Evolutionary conservation across 2,113 vertebrate species (phyloP).

Genomic region (Uria lomvia): DNA sequence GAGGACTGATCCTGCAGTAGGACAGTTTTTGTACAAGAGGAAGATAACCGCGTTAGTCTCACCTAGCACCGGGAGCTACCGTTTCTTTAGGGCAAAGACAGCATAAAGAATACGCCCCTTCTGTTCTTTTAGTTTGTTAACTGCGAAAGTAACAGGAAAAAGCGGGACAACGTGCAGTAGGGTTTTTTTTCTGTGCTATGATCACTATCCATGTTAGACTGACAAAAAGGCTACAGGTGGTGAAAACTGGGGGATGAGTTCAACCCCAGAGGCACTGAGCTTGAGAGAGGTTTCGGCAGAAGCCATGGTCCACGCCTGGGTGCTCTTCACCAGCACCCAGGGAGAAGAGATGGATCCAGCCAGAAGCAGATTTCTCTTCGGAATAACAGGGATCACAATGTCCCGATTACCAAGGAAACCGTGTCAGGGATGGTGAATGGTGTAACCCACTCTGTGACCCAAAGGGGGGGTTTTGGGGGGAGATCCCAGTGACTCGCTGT

Average conservation of each 20-base stretch:
- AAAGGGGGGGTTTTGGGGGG: not conserved
- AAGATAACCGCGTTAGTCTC: not conserved
- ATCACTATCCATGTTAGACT: not conserved
- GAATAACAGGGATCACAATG: not conserved
- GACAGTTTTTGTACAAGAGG: not conserved
- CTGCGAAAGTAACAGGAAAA: not conserved
- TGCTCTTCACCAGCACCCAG: not conserved
- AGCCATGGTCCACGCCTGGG: not conserved
- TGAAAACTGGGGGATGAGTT: not conserved
- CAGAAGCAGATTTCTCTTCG: not conserved
- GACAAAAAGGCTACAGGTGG: not conserved
- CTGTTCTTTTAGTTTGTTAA: not conserved
- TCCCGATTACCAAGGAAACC: not conserved
- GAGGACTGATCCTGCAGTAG: not conserved
- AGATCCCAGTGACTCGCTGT: not conserved
- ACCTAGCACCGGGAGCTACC: not conserved
- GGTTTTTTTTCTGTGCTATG: not conserved
- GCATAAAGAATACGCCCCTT: not conserved
- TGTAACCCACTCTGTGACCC: not conserved
- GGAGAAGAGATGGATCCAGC: not conserved
- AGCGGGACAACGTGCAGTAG: fast-evolving
- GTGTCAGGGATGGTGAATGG: fast-evolving
- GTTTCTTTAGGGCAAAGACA: no score
- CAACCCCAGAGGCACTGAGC: not conserved
- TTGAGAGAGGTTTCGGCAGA: not conserved